Evolutionary conservation across 1,140 invertebrate species (phyloP).

Genomic region (Odontomachus brunneus): DNA sequence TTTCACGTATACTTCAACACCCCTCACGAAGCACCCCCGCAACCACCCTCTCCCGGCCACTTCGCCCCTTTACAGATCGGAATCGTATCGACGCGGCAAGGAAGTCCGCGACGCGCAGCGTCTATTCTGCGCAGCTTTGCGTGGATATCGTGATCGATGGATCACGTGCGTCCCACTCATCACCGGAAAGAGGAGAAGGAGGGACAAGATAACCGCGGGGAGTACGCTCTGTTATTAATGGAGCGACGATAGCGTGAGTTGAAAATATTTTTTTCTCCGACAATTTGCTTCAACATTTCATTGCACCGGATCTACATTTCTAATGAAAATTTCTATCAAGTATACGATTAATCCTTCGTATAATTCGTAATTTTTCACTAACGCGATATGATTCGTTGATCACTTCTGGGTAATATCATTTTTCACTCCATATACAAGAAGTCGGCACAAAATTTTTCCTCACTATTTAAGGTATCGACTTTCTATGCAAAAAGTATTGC

Average conservation of each 20-base stretch:
- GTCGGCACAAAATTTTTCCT: too few relatives aligned
- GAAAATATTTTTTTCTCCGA: not conserved
- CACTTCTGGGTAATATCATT: too few relatives aligned
- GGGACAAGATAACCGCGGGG: not conserved
- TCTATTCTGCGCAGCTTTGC: not conserved
- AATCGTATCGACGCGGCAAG: conserved; percentile 25
- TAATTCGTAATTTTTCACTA: too few relatives aligned
- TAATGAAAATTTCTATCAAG: too few relatives aligned
- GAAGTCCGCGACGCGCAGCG: not conserved
- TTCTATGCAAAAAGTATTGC: too few relatives aligned
- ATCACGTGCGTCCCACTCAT: not conserved
- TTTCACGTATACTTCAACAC: conserved; percentile 53
- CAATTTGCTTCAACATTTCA: not conserved
- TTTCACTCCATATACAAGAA: too few relatives aligned
- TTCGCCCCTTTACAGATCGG: conserved; percentile 32
- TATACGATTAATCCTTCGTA: too few relatives aligned
- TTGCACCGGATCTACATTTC: too few relatives aligned
- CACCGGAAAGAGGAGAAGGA: too few relatives aligned
- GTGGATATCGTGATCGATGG: not conserved
- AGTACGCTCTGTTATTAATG: not conserved
- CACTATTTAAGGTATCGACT: too few relatives aligned
- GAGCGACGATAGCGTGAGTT: not conserved
- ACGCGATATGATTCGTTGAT: too few relatives aligned
- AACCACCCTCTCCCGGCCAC: not conserved
- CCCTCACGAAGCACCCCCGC: conserved; percentile 1